phyloP scores from a whole-genome alignment of 2,113 vertebrate genomes.

The Thalassoma bifasciatum region DNA sequence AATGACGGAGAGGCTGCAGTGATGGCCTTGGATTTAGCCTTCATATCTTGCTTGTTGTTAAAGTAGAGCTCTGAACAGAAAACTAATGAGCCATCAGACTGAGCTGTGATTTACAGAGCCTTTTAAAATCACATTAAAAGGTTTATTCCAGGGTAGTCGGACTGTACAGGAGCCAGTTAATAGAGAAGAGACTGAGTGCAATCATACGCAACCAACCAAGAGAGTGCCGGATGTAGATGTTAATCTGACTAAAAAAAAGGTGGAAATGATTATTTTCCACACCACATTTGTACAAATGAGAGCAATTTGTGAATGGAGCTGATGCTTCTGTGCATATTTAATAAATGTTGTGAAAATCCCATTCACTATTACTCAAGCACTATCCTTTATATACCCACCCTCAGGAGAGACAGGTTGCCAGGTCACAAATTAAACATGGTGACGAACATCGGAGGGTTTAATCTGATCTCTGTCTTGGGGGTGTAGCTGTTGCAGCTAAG shows the following conservation, averaged over 20 bases:
- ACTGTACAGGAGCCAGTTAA: slow-evolving; percentile 34
- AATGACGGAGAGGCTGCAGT: slow-evolving; percentile 2
- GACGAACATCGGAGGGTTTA: slow-evolving; percentile 47
- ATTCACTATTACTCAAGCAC: slow-evolving; percentile 11
- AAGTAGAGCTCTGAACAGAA: slow-evolving; percentile 16
- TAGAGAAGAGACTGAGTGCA: slow-evolving; percentile 14
- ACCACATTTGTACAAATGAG: too few species aligned
- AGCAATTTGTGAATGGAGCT: slow-evolving; percentile 27
- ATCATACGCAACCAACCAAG: slow-evolving; percentile 7
- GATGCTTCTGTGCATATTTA: neutral
- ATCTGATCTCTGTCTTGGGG: slow-evolving; percentile 28
- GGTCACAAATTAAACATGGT: slow-evolving; percentile 67
- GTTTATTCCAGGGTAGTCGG: slow-evolving; percentile 24
- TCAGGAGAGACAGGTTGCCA: slow-evolving; percentile 69
- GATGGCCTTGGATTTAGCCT: slow-evolving; percentile 20
- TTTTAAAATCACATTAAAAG: slow-evolving; percentile 24
- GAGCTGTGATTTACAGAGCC: slow-evolving; percentile 49
- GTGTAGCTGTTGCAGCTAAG: slow-evolving; percentile 53
- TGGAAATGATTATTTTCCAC: slow-evolving; percentile 30
- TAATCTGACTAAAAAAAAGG: slow-evolving; percentile 30
- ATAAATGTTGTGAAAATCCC: slow-evolving; percentile 22
- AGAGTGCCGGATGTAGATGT: slow-evolving; percentile 13
- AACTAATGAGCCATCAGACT: slow-evolving; percentile 55
- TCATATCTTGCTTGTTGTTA: slow-evolving; percentile 43
- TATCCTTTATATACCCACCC: slow-evolving; percentile 27